A percentile compares a stretch with the other conserved stretches of the same genome.
Conservation (phyloP, 2,888 invertebrate species). For the Chironomus riparius region DNA sequence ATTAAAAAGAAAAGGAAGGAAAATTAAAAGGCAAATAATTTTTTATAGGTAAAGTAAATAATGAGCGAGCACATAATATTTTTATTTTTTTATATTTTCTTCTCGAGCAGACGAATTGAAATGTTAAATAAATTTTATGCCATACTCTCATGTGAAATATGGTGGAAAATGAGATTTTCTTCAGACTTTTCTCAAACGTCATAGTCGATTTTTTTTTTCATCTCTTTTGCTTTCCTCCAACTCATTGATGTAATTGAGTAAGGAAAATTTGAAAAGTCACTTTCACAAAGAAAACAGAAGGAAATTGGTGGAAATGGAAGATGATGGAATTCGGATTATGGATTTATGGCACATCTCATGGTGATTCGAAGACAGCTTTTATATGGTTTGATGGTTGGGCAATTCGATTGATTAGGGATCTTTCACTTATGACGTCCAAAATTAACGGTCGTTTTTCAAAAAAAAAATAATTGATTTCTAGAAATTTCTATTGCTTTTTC, state of each 20-base stretch:
- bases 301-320: too few relatives aligned
- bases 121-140: conserved; percentile 9
- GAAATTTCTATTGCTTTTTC: too few relatives aligned
- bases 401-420: too few relatives aligned
- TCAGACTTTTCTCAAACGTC: background rate
- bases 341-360: too few relatives aligned
- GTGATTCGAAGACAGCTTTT: too few relatives aligned
- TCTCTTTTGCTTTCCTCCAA: background rate
- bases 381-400: too few relatives aligned
- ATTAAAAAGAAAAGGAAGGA: background rate
- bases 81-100: background rate
- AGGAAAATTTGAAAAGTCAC: conserved; percentile 14
- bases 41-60: conserved; percentile 2
- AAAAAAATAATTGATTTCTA: too few relatives aligned
- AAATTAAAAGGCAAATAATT: conserved; percentile 8
- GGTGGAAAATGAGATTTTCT: background rate
- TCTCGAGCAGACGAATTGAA: background rate
- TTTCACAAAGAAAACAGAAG: background rate
- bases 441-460: too few relatives aligned
- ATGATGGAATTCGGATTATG: too few relatives aligned
- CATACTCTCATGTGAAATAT: background rate
- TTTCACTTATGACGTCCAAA: too few relatives aligned
- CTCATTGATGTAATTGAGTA: conserved; percentile 11
- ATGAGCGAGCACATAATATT: background rate
- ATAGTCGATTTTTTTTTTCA: conserved; percentile 2